phyloP scores from a whole-genome alignment of 37 sponge, comb jelly and placozoan genomes.

The Halisarca cf. caerulea region DNA sequence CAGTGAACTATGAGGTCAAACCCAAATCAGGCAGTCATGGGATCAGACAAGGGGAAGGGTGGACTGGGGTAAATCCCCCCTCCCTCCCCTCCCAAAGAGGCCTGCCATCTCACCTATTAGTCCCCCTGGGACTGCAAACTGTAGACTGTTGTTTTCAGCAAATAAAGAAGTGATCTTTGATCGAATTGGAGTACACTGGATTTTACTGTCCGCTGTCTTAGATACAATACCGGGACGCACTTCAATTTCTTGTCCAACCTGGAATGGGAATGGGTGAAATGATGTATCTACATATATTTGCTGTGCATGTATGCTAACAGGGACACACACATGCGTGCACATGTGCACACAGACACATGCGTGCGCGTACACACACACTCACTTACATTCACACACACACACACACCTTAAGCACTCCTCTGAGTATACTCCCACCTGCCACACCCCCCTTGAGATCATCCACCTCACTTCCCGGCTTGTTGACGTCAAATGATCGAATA shows the following conservation, averaged over 20 bases:
- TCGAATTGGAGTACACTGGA: constrained; percentile 82
- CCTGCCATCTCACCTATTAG: constrained; percentile 79
- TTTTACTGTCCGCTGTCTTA: constrained; percentile 82
- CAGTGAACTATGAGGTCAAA: too few relatives aligned
- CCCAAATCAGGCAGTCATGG: too few relatives aligned
- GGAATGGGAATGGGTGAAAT: not conserved
- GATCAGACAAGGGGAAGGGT: too few relatives aligned
- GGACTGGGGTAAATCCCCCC: too few relatives aligned
- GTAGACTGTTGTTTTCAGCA: constrained; percentile 93
- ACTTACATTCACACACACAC: too few relatives aligned
- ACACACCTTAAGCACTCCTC: constrained; percentile 85
- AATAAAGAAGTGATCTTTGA: constrained; percentile 84
- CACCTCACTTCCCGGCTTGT: constrained; percentile 95
- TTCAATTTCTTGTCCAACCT: constrained; percentile 96
- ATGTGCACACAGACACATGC: too few relatives aligned
- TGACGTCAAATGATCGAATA: constrained; percentile 97
- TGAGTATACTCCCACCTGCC: constrained; percentile 97
- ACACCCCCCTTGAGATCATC: constrained; percentile 98
- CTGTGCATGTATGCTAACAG: too few relatives aligned
- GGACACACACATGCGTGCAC: too few relatives aligned
- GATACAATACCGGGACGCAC: constrained; percentile 95
- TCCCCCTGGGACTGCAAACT: constrained; percentile 97
- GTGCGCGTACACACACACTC: not conserved
- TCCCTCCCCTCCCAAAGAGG: too few relatives aligned
- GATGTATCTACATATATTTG: too few relatives aligned